Conservation (phyloP, 2,888 invertebrate genomes). For the Cistogaster globosa region DNA sequence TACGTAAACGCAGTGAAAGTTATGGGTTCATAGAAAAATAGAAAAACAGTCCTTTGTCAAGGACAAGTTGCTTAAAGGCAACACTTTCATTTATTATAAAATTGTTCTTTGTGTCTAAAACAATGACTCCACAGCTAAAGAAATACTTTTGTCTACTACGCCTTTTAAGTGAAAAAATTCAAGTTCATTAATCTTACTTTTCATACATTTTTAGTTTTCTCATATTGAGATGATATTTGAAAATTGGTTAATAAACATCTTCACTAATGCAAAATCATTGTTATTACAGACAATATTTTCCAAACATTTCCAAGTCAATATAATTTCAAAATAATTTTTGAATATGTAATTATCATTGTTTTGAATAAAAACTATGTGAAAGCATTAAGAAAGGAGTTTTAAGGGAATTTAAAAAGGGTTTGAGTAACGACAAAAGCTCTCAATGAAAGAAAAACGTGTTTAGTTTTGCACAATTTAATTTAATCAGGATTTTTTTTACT, state of each 20-base stretch:
- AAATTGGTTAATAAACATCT: constrained; percentile 22
- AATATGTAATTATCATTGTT: neutral
- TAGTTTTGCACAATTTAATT: too few species aligned
- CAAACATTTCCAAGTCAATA: too few species aligned
- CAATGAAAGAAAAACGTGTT: too few species aligned
- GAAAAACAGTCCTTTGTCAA: constrained; percentile 25
- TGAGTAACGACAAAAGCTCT: too few species aligned
- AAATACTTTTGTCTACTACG: neutral
- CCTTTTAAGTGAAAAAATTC: neutral
- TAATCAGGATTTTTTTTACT: too few species aligned
- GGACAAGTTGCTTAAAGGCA: constrained; percentile 25
- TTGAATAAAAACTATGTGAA: too few species aligned
- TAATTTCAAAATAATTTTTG: neutral
- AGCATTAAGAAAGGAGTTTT: neutral
- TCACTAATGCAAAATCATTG: neutral
- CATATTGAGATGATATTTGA: neutral
- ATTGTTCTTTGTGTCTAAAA: constrained; percentile 15
- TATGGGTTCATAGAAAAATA: constrained; percentile 3
- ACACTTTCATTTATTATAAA: neutral
- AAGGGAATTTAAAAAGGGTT: neutral
- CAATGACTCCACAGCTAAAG: neutral
- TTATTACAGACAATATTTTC: neutral
- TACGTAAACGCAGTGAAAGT: constrained; percentile 8
- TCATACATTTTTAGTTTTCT: neutral
- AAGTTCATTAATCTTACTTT: constrained; percentile 46